Percentiles rank a stretch among this genome's conserved stretches.
Evolutionary conservation across 2,888 invertebrate genomes (phyloP).

Genomic region (Heliconius hortense): DNA sequence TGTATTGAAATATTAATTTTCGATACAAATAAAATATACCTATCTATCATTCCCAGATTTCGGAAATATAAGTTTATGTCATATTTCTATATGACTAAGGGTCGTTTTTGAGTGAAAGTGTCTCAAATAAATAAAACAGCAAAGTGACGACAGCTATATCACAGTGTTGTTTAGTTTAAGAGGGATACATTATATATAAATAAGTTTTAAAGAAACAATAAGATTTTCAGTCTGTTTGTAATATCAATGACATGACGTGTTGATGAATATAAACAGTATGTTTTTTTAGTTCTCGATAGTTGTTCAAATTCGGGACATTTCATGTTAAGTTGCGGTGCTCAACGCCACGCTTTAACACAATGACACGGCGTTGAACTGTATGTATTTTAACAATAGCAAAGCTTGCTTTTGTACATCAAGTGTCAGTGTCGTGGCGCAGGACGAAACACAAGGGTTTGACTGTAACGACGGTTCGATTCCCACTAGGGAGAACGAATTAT

Average conservation of each 20-base stretch:
- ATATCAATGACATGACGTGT: conserved; percentile 31
- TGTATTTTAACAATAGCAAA: too few species aligned
- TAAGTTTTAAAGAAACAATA: conserved; percentile 38
- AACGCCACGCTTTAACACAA: background rate
- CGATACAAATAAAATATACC: background rate
- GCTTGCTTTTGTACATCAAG: too few species aligned
- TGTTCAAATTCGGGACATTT: background rate
- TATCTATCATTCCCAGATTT: background rate
- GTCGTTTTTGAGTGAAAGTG: conserved; percentile 28
- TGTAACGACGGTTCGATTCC: too few species aligned
- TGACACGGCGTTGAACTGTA: too few species aligned
- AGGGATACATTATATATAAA: conserved; percentile 28
- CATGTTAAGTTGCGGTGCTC: background rate
- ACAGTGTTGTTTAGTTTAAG: conserved; percentile 27
- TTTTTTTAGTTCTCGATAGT: background rate
- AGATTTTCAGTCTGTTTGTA: conserved; percentile 21
- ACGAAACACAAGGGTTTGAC: too few species aligned
- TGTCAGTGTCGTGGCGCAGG: too few species aligned
- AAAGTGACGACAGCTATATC: conserved; percentile 35
- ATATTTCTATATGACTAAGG: background rate
- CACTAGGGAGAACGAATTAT: too few species aligned
- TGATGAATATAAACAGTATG: conserved; percentile 3
- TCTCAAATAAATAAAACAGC: conserved; percentile 16
- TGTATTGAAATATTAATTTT: background rate
- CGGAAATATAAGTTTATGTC: conserved; percentile 1